Evolutionary conservation across 2,888 invertebrate species (phyloP).

Genomic region (Sisyra nigra): DNA sequence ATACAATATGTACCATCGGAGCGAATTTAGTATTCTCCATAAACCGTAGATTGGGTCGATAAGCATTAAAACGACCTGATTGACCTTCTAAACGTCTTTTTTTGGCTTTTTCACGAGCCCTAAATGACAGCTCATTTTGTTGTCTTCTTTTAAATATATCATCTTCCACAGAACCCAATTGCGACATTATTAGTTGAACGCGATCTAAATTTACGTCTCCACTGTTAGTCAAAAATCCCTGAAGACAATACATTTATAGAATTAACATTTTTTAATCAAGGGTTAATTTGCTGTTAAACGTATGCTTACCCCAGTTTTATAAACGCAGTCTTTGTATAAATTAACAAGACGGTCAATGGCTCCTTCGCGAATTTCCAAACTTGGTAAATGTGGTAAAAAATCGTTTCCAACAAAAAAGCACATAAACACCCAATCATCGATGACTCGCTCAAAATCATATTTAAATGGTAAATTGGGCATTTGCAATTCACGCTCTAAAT

Average conservation of each 20-base stretch:
- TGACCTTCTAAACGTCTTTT: slow-evolving; percentile 37
- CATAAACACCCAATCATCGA: slow-evolving; percentile 98
- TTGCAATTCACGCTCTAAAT: slow-evolving; percentile 70
- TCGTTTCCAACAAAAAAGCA: slow-evolving; percentile 99
- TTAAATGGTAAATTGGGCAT: slow-evolving; percentile 90
- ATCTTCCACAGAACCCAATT: slow-evolving; percentile 88
- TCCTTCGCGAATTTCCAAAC: slow-evolving; percentile 91
- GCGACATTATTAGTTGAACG: slow-evolving; percentile 88
- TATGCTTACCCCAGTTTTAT: slow-evolving; percentile 64
- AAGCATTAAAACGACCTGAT: slow-evolving; percentile 15
- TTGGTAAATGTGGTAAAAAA: slow-evolving; percentile 94
- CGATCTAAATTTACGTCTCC: slow-evolving; percentile 86
- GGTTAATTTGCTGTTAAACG: too few relatives aligned
- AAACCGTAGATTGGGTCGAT: slow-evolving; percentile 50
- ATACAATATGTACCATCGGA: slow-evolving; percentile 39
- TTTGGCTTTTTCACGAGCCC: slow-evolving; percentile 58
- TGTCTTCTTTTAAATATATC: slow-evolving; percentile 91
- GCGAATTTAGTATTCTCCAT: slow-evolving; percentile 63
- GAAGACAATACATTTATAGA: slow-evolving; percentile 13
- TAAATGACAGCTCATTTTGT: slow-evolving; percentile 68
- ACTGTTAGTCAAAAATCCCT: slow-evolving; percentile 90
- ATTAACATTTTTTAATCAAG: background rate
- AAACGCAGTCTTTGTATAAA: slow-evolving; percentile 87
- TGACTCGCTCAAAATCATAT: slow-evolving; percentile 85
- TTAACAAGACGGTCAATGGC: slow-evolving; percentile 88